Evolutionary conservation across 2,797 vertebrate genomes (phyloP).

Genomic region (Mus minutoides): DNA sequence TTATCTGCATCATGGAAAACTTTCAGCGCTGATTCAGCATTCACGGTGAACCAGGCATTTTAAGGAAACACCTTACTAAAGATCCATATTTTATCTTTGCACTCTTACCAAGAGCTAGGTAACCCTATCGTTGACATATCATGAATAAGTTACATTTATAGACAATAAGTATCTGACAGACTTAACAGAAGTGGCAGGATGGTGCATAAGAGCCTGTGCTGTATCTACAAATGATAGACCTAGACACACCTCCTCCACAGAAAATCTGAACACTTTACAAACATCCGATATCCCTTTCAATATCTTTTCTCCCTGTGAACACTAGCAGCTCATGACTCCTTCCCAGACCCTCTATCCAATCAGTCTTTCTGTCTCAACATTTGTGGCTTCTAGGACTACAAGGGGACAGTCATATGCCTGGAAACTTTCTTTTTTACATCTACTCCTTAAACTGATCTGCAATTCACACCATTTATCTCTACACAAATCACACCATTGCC

Average conservation of each 20-base stretch:
- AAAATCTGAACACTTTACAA: background rate
- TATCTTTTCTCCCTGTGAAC: background rate
- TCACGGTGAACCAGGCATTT: background rate
- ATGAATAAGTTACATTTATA: background rate
- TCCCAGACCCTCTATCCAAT: background rate
- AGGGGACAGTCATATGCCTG: accelerated
- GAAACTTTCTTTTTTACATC: background rate
- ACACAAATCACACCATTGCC: background rate
- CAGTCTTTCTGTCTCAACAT: background rate
- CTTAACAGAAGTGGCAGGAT: background rate
- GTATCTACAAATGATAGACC: background rate
- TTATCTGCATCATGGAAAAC: accelerated
- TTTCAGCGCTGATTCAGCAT: background rate
- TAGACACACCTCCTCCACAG: background rate
- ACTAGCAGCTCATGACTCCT: background rate
- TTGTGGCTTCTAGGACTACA: background rate
- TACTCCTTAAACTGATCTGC: background rate
- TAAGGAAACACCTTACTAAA: background rate
- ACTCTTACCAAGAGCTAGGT: background rate
- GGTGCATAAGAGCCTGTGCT: background rate
- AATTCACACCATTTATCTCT: background rate
- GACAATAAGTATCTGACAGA: background rate
- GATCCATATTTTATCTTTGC: background rate
- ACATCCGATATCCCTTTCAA: background rate
- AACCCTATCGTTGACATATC: background rate